Percentiles rank a stretch among this genome's conserved stretches.
Conservation (phyloP, 2,797 vertebrate species). For the Oreonectes daqikongensis region DNA sequence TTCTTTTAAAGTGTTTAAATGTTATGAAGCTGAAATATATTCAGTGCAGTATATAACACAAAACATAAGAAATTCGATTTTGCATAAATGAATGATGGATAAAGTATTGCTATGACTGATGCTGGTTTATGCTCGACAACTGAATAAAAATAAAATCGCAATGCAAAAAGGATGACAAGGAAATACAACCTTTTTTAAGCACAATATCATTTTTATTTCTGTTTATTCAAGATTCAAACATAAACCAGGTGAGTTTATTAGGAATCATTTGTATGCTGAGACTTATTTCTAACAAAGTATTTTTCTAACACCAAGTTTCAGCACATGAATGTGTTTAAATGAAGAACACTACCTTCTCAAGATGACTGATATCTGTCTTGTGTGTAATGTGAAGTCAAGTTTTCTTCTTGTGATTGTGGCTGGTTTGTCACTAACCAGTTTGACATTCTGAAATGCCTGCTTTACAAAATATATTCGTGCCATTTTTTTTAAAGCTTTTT, state of each 20-base stretch:
- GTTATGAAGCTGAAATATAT: not conserved
- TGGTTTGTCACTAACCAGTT: not conserved
- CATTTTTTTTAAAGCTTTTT: slow-evolving; percentile 1
- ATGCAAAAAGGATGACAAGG: too few relatives aligned
- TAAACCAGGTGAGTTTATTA: not conserved
- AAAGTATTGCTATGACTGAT: too few relatives aligned
- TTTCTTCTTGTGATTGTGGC: not conserved
- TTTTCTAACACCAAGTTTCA: not conserved
- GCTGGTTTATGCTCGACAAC: not conserved
- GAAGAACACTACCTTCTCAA: slow-evolving; percentile 26
- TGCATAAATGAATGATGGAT: not conserved
- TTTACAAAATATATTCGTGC: slow-evolving; percentile 13
- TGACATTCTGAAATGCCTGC: slow-evolving; percentile 1
- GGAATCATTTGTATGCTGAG: not conserved
- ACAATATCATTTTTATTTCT: not conserved
- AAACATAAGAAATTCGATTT: not conserved
- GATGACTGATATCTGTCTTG: not conserved
- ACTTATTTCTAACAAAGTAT: too few relatives aligned
- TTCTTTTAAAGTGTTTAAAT: not conserved
- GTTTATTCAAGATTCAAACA: not conserved
- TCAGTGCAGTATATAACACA: not conserved
- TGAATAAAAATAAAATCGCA: not conserved
- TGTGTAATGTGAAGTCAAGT: not conserved
- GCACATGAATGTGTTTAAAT: slow-evolving; percentile 22
- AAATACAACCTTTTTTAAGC: not conserved